A percentile compares a stretch with the other conserved stretches of the same genome.
phyloP scores from a whole-genome alignment of 2,113 vertebrate genomes.

The Cyrtonyx montezumae region DNA sequence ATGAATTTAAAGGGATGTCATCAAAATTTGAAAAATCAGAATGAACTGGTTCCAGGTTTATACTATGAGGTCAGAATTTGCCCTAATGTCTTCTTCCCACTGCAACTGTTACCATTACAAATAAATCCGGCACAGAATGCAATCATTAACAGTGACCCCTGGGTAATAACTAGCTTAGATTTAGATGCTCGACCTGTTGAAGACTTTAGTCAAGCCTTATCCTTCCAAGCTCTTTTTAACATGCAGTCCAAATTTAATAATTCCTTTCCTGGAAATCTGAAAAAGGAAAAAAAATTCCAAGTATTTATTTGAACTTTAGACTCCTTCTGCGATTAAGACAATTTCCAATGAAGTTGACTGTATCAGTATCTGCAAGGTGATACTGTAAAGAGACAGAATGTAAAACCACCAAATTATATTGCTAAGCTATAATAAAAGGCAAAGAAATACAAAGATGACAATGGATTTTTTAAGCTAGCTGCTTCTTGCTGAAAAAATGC shows the following conservation, averaged over 20 bases:
- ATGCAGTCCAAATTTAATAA: neutral
- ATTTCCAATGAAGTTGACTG: neutral
- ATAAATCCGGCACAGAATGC: neutral
- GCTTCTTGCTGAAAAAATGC: neutral
- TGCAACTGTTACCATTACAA: constrained; percentile 17
- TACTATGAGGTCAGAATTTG: neutral
- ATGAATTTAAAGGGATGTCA: neutral
- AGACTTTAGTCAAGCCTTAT: constrained; percentile 8
- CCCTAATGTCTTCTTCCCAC: constrained; percentile 34
- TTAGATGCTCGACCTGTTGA: constrained; percentile 39
- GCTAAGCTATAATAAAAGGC: neutral
- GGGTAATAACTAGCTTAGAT: neutral
- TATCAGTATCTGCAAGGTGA: neutral
- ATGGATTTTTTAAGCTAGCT: neutral
- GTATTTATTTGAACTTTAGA: neutral
- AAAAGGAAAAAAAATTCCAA: neutral
- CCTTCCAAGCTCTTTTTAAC: neutral
- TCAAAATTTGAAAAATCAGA: neutral
- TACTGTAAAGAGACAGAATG: neutral
- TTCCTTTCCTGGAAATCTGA: neutral
- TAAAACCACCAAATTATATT: neutral
- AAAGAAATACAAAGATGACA: neutral
- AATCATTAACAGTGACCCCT: neutral
- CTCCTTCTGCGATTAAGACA: neutral
- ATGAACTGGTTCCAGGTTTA: neutral